Percentiles rank a stretch among this genome's conserved stretches.
Evolutionary conservation across 2,888 invertebrate genomes (phyloP).

Genomic region (Pristionchus exspectatus): DNA sequence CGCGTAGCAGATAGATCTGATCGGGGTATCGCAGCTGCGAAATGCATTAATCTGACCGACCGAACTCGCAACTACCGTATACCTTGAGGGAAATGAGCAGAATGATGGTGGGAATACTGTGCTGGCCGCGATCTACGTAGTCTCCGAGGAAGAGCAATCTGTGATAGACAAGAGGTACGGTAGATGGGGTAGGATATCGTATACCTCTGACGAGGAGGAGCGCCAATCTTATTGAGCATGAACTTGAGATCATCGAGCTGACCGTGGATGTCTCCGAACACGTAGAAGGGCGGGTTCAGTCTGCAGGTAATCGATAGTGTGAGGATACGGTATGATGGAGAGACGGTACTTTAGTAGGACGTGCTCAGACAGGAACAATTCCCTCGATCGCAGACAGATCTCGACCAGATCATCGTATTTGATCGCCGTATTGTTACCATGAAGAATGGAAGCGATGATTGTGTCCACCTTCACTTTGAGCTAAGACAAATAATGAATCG

Average conservation of each 20-base stretch:
- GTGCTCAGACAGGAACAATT: slow-evolving; percentile 61
- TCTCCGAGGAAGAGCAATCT: slow-evolving; percentile 91
- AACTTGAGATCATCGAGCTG: slow-evolving; percentile 92
- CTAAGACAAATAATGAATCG: neutral
- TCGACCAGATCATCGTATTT: slow-evolving; percentile 60
- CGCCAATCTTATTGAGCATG: slow-evolving; percentile 53
- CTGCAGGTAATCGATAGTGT: neutral
- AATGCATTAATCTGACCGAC: neutral
- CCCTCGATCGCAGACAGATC: slow-evolving; percentile 62
- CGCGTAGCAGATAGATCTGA: slow-evolving; percentile 62
- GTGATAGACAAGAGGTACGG: neutral
- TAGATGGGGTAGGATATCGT: neutral
- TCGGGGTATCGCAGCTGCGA: slow-evolving; percentile 60
- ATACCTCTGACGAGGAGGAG: slow-evolving; percentile 84
- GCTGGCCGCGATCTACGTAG: slow-evolving; percentile 97
- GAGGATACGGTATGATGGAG: neutral
- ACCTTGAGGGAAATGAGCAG: slow-evolving; percentile 93
- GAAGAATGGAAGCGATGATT: slow-evolving; percentile 25
- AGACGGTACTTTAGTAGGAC: slow-evolving; percentile 56
- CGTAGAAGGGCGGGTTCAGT: slow-evolving; percentile 59
- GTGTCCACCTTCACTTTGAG: slow-evolving; percentile 16
- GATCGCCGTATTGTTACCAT: neutral
- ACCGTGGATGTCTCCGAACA: slow-evolving; percentile 93
- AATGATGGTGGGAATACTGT: slow-evolving; percentile 83
- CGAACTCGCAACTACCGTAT: slow-evolving; percentile 81